Percentiles rank a stretch among this genome's conserved stretches.
Conservation (phyloP, 2,113 vertebrate species). For the Brienomyrus brachyistius region DNA sequence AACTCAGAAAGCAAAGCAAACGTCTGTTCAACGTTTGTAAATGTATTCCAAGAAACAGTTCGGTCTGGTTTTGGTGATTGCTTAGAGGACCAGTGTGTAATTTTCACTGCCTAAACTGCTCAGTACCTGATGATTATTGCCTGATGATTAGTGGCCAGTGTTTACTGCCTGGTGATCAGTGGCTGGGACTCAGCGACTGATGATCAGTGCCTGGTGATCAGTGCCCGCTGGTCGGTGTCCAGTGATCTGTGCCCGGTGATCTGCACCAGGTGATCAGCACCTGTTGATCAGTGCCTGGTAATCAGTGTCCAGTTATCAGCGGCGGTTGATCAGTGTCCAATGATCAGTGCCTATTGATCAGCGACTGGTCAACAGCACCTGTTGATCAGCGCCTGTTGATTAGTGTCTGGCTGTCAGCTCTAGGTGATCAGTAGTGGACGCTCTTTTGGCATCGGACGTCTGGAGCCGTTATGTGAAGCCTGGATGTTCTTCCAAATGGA, state of each 20-base stretch:
- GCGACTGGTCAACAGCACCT: not conserved
- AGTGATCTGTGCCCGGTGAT: not conserved
- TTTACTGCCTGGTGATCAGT: not conserved
- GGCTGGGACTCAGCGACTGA: not conserved
- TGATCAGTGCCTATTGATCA: not conserved
- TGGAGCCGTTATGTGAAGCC: not conserved
- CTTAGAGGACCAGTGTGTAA: not conserved
- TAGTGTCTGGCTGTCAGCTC: not conserved
- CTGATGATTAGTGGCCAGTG: not conserved
- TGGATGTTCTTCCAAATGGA: conserved; percentile 1
- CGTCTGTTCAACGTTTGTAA: not conserved
- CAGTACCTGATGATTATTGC: not conserved
- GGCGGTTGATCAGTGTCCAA: not conserved
- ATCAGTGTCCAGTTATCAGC: not conserved
- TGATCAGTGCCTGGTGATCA: not conserved
- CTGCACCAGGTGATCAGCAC: not conserved
- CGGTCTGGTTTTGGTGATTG: not conserved
- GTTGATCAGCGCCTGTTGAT: not conserved
- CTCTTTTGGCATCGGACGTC: not conserved
- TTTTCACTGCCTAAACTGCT: not conserved
- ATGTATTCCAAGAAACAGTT: not conserved
- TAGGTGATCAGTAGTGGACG: not conserved
- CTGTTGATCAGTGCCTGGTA: not conserved
- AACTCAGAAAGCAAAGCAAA: not conserved
- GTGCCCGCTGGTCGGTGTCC: not conserved